phyloP scores from a whole-genome alignment of 2,888 invertebrate species.

The Eudemis profundana region DNA sequence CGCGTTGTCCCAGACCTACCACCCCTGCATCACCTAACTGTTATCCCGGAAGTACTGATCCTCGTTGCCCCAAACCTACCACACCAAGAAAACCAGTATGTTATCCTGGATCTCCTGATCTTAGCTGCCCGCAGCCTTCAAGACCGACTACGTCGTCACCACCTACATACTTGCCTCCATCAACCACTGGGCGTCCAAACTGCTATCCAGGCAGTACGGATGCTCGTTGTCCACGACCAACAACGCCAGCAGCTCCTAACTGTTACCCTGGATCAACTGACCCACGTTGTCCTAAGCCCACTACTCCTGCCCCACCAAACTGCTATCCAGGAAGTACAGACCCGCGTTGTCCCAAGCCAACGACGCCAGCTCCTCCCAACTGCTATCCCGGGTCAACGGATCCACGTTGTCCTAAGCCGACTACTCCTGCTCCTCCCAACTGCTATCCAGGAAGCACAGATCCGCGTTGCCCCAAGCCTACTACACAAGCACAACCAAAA shows the following conservation, averaged over 20 bases:
- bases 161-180: slow-evolving; percentile 57
- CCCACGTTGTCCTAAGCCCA: slow-evolving; percentile 57
- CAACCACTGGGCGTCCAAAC: slow-evolving; percentile 47
- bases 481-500: slow-evolving; percentile 53
- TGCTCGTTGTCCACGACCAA: slow-evolving; percentile 50
- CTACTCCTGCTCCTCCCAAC: slow-evolving; percentile 37
- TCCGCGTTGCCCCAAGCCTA: slow-evolving; percentile 48
- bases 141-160: slow-evolving; percentile 51
- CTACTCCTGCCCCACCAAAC: slow-evolving; percentile 49
- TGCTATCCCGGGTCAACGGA: slow-evolving; percentile 51
- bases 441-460: slow-evolving; percentile 58
- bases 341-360: slow-evolving; percentile 15
- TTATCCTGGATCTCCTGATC: slow-evolving; percentile 52
- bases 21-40: slow-evolving; percentile 20
- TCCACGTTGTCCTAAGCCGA: slow-evolving; percentile 35
- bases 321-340: slow-evolving; percentile 51
- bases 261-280: slow-evolving; percentile 59
- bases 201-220: slow-evolving; percentile 53
- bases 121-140: slow-evolving; percentile 59
- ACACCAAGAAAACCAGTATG: slow-evolving; percentile 50
- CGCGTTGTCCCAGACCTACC: slow-evolving; percentile 47
- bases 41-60: slow-evolving; percentile 45
- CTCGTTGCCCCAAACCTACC: slow-evolving; percentile 50
- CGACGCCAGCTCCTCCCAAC: slow-evolving; percentile 7
- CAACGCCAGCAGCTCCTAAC: slow-evolving; percentile 25